A percentile compares a stretch with the other conserved stretches of the same genome.
These are phyloP conservation scores for Numida meleagris DNA, from an alignment of 2,113 vertebrate species.

Conservation along the genomic window DNA sequence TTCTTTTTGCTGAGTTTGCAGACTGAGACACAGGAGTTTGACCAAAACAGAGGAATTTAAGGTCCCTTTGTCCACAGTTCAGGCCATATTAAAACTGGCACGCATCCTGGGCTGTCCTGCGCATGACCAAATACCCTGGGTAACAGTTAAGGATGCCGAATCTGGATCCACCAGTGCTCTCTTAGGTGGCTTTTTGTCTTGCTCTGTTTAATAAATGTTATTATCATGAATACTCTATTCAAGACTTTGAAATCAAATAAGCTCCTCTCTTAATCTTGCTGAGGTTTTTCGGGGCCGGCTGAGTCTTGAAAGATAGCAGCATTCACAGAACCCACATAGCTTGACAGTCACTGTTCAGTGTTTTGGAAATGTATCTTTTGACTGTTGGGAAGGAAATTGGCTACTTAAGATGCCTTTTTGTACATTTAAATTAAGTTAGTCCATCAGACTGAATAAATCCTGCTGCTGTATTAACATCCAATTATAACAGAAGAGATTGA, in stretches of 20 bases:
- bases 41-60: not conserved
- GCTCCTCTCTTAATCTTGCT: constrained; percentile 26
- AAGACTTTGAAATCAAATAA: constrained; percentile 62
- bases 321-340: not conserved
- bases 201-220: constrained; percentile 17
- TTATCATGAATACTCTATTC: constrained; percentile 30
- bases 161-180: not conserved
- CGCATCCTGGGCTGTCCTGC: not conserved
- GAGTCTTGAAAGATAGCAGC: constrained; percentile 44
- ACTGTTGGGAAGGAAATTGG: constrained; percentile 71
- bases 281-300: not conserved
- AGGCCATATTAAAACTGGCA: not conserved
- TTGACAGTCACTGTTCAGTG: constrained; percentile 35
- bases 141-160: not conserved
- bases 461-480: constrained; percentile 72
- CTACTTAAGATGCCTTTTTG: constrained; percentile 74
- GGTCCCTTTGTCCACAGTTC: not conserved
- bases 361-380: constrained; percentile 64
- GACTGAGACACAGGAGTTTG: not conserved
- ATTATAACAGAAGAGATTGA: constrained; percentile 74
- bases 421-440: constrained; percentile 77
- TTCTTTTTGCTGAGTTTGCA: not conserved
- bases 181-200: constrained; percentile 13
- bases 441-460: constrained; percentile 67
- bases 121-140: not conserved